Conservation (phyloP, 1,140 invertebrate species). For the Hycleus cichorii region DNA sequence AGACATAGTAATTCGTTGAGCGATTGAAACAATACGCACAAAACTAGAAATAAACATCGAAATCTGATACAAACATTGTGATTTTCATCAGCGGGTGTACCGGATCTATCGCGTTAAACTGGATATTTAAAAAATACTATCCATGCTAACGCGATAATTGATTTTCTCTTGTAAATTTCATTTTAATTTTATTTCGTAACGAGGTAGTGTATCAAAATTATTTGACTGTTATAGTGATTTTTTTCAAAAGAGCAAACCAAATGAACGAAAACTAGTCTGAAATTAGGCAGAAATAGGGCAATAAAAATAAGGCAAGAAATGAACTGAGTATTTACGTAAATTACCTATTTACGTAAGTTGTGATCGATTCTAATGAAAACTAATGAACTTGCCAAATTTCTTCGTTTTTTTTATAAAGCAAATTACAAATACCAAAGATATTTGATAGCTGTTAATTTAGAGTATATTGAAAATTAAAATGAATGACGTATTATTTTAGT, state of each 20-base stretch:
- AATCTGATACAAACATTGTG: not conserved
- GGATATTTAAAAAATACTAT: too few species aligned
- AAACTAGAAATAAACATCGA: conserved; percentile 2
- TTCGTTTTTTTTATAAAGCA: conserved; percentile 16
- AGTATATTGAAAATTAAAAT: conserved; percentile 4
- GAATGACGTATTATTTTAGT: conserved; percentile 19
- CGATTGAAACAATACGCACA: conserved; percentile 41
- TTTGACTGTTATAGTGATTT: too few species aligned
- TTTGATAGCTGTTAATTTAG: conserved; percentile 20
- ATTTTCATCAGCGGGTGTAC: not conserved
- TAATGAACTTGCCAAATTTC: not conserved
- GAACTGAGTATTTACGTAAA: not conserved
- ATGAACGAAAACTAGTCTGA: not conserved
- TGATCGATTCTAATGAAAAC: too few species aligned
- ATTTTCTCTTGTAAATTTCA: not conserved
- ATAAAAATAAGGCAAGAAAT: not conserved
- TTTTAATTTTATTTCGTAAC: not conserved
- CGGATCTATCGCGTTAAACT: too few species aligned
- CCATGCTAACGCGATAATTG: not conserved
- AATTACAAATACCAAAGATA: conserved; percentile 22
- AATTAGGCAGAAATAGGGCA: not conserved
- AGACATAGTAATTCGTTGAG: conserved; percentile 51
- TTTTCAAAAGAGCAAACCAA: too few species aligned
- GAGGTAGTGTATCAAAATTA: too few species aligned
- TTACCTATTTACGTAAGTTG: not conserved